phyloP scores from a whole-genome alignment of 2,113 vertebrate genomes.

The Pseudorectes ferrugineus region DNA sequence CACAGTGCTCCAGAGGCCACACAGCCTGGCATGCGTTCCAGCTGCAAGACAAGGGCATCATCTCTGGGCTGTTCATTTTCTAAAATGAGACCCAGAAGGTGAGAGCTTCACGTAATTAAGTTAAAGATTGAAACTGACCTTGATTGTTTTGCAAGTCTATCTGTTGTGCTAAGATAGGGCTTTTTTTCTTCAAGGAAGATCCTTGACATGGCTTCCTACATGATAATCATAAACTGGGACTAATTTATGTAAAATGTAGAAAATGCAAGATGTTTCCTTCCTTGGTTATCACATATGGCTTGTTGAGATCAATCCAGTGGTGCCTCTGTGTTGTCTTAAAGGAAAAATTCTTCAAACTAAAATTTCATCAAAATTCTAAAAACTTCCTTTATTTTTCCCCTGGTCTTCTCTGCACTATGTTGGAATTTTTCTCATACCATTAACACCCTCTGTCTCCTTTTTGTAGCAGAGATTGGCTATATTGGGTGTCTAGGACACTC shows the following conservation, averaged over 20 bases:
- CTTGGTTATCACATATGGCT: not conserved
- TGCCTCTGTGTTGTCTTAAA: not conserved
- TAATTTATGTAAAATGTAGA: not conserved
- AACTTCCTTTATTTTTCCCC: not conserved
- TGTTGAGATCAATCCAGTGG: not conserved
- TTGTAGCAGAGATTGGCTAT: not conserved
- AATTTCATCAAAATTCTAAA: not conserved
- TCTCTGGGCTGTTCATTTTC: not conserved
- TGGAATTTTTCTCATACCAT: not conserved
- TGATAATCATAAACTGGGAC: not conserved
- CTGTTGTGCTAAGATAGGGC: not conserved
- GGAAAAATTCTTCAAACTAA: not conserved
- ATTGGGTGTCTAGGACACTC: not conserved
- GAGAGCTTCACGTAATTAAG: not conserved
- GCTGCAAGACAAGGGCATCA: not conserved
- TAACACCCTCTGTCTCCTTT: not conserved
- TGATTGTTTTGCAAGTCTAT: not conserved
- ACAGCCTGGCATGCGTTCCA: accelerated
- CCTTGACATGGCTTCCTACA: not conserved
- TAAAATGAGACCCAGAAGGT: not conserved
- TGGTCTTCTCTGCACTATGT: not conserved
- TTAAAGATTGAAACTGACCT: not conserved
- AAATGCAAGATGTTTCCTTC: not conserved
- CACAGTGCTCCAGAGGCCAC: not conserved
- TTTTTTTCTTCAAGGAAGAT: not conserved